Conservation (phyloP, 2,797 vertebrate species). For the Anomalospiza imberbis region DNA sequence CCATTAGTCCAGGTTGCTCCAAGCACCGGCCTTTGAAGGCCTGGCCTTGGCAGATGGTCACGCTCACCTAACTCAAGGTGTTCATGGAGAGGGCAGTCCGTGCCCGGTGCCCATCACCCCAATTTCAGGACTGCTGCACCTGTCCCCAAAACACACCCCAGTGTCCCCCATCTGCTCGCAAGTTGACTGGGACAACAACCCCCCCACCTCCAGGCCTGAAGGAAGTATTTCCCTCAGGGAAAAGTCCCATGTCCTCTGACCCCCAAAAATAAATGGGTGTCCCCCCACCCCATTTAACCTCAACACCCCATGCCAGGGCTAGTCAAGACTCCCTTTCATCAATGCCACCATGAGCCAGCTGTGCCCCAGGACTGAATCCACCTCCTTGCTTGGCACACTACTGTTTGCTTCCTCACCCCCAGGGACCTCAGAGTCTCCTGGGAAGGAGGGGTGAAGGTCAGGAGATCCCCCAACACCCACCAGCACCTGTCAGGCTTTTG, state of each 20-base stretch:
- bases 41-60: neutral
- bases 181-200: slow-evolving; percentile 76
- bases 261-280: neutral
- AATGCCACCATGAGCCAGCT: slow-evolving; percentile 82
- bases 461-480: neutral
- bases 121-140: neutral
- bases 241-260: neutral
- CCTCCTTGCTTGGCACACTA: slow-evolving; percentile 76
- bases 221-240: slow-evolving; percentile 51
- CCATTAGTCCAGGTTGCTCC: neutral
- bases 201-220: slow-evolving; percentile 72
- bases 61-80: neutral
- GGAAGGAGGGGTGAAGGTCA: slow-evolving; percentile 79
- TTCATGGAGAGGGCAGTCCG: neutral
- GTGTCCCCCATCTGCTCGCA: slow-evolving; percentile 54
- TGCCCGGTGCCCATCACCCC: neutral
- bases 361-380: slow-evolving; percentile 79
- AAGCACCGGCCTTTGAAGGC: no score
- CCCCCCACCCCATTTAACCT: neutral
- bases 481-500: neutral
- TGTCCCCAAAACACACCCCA: neutral
- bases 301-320: neutral
- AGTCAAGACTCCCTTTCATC: slow-evolving; percentile 67
- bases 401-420: slow-evolving; percentile 78
- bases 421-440: slow-evolving; percentile 80